Conservation (phyloP, 2,113 vertebrate species). For the Heloderma charlesbogerti region DNA sequence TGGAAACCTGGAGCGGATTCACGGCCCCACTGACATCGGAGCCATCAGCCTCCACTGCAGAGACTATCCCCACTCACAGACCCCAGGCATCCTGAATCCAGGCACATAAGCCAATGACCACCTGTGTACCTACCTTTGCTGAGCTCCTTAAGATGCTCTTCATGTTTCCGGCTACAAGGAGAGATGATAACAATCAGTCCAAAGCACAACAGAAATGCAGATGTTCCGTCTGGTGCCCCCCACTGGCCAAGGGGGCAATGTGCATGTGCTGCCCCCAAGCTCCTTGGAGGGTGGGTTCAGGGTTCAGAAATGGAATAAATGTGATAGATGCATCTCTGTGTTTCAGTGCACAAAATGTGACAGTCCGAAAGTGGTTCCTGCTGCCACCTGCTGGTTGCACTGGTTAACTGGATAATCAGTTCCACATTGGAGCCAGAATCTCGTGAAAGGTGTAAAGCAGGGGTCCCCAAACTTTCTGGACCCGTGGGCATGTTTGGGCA, state of each 20-base stretch:
- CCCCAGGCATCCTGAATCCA: background rate
- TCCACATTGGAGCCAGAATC: background rate
- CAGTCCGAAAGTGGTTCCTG: background rate
- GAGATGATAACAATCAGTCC: background rate
- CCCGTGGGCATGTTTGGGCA: too few relatives aligned
- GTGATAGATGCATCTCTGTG: background rate
- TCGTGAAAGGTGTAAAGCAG: background rate
- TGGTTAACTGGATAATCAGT: background rate
- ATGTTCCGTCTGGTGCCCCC: background rate
- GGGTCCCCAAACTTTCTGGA: too few relatives aligned
- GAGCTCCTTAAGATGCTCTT: background rate
- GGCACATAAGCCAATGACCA: background rate
- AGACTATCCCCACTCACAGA: background rate
- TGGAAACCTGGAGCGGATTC: too few relatives aligned
- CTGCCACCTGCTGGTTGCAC: background rate
- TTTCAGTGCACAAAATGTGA: background rate
- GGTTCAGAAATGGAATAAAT: background rate
- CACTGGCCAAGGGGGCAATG: background rate
- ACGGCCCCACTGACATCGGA: too few relatives aligned
- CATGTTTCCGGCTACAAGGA: background rate
- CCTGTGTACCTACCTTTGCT: background rate
- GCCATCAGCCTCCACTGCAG: too few relatives aligned
- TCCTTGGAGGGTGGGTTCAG: background rate
- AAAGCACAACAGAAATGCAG: background rate
- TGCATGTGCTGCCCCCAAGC: background rate